Evolutionary conservation across 2,888 invertebrate genomes (phyloP), one percentile per base, ranked within the genome.

Genomic region (Eurois occulta): DNA sequence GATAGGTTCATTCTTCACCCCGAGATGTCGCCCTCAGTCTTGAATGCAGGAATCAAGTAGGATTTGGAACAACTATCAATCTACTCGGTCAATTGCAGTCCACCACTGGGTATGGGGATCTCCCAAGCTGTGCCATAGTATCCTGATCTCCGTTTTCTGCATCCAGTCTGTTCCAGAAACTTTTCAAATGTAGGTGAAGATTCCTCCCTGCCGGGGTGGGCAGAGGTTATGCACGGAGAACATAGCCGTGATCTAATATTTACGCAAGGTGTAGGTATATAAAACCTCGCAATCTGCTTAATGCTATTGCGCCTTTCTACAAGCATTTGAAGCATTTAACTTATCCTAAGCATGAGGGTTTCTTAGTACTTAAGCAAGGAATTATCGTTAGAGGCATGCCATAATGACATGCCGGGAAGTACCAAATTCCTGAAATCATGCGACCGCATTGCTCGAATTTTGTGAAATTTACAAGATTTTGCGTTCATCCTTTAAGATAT

Each of bases 361-460:
- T 32, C 32, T 64, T 55, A 24, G 21, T 35, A 8, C 41, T 41
- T 79, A 60, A 48, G 32, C 24, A 41, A 18, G n/a, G 10, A 16
- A 7, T 66, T 70, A 43, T 38, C 28, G 10, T 77, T n/a, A 41
- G 18, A 28, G 48, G 52, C 64, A 83, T 80, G 60, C 65, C 70
- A 8, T 32, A 70, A 69, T 55, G 60, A 38, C 81, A 41, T 77
- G 64, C 69, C 64, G 18, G 21, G 28, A 71, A 52, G 65, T 70
- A 77, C 38, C 70, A 82, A 52, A 83, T 83, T 65, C 71, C 83
- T 52, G 21, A 71, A 66, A 60, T 60, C n/a, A 66, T 66, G 58
- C 35, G 64, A 80, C 65, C 78, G 60, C 78, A 60, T 80, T 77
- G 24, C 70, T 77, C 28, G 70, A 82, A 80, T 60, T 52, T 77